phyloP scores from a whole-genome alignment of 2,888 invertebrate species.

The Agrotis ipsilon region DNA sequence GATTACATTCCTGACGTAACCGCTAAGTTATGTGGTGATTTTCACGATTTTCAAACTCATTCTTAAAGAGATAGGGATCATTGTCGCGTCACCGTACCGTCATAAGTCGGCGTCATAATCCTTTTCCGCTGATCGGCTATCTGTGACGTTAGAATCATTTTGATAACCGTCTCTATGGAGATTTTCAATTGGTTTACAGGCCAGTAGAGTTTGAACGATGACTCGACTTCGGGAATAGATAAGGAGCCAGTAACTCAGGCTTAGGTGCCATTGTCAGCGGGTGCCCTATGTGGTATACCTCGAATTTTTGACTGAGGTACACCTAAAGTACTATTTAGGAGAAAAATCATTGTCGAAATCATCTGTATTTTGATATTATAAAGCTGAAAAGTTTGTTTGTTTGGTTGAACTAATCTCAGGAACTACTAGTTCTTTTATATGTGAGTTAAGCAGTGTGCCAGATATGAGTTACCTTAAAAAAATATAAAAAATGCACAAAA shows the following conservation, averaged over 20 bases:
- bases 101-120: conserved; percentile 36
- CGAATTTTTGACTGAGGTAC: background rate
- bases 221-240: background rate
- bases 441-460: no score
- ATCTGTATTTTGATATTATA: background rate
- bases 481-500: no score
- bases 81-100: conserved; percentile 43
- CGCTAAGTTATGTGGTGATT: conserved; percentile 14
- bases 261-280: no score
- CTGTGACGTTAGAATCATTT: conserved; percentile 26
- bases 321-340: background rate
- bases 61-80: conserved; percentile 32
- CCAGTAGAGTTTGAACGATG: background rate
- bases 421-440: no score
- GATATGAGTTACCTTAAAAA: no score
- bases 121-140: conserved; percentile 33
- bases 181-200: background rate
- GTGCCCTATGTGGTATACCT: no score
- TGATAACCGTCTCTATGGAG: conserved; percentile 61
- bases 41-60: conserved; percentile 24
- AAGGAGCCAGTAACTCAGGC: no score
- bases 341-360: background rate
- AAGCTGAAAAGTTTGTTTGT: no score
- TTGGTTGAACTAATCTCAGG: no score
- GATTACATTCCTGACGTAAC: conserved; percentile 40